These are phyloP conservation scores for Phaethornis superciliosus DNA, from an alignment of 2,113 vertebrate genomes.

Conservation along the genomic window DNA sequence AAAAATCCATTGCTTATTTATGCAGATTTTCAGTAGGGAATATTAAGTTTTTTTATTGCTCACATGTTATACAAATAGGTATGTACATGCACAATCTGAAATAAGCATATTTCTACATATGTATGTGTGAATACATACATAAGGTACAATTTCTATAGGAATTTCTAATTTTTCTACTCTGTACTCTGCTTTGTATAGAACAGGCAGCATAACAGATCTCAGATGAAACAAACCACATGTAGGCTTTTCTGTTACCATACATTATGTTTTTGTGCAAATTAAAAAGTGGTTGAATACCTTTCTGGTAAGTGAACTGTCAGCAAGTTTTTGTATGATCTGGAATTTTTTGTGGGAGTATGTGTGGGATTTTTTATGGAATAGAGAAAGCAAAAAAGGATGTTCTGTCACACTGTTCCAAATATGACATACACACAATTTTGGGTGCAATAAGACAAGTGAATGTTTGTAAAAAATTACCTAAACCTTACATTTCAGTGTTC, in stretches of 20 bases:
- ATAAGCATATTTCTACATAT: neutral
- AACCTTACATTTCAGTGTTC: neutral
- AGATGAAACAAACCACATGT: neutral
- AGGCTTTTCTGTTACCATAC: neutral
- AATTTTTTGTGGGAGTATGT: neutral
- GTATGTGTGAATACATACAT: neutral
- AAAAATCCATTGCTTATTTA: neutral
- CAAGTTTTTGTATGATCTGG: neutral
- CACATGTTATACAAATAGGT: neutral
- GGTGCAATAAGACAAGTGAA: neutral
- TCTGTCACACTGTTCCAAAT: neutral
- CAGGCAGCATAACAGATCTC: neutral
- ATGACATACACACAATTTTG: neutral
- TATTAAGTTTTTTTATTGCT: neutral
- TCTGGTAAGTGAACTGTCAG: neutral
- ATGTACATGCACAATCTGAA: neutral
- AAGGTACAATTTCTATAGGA: neutral
- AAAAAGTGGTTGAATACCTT: neutral
- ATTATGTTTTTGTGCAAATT: neutral
- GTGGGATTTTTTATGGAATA: neutral
- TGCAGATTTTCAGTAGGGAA: neutral
- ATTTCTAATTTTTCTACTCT: neutral
- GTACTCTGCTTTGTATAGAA: neutral
- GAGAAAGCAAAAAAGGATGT: neutral
- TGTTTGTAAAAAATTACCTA: neutral